phyloP scores from a whole-genome alignment of 2,797 vertebrate genomes.

The Sus cebifrons region DNA sequence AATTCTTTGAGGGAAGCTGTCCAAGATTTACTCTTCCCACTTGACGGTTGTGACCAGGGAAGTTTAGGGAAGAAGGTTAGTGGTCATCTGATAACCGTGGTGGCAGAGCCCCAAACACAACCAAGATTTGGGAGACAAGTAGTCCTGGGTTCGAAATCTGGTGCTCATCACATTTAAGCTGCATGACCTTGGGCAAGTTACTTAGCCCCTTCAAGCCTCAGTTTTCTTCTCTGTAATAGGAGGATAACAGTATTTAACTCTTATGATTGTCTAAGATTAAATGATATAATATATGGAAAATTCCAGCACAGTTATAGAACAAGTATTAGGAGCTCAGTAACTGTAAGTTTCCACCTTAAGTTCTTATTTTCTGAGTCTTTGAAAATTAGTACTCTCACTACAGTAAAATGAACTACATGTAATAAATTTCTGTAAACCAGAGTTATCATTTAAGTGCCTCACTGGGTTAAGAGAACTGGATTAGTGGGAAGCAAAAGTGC shows the following conservation, averaged over 20 bases:
- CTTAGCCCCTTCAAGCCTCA: background rate
- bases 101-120: conserved; percentile 54
- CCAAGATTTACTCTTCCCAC: conserved; percentile 27
- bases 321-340: conserved; percentile 54
- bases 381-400: conserved; percentile 40
- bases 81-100: conserved; percentile 19
- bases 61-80: background rate
- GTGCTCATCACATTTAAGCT: conserved; percentile 26
- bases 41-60: background rate
- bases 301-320: background rate
- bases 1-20: conserved; percentile 57
- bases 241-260: background rate
- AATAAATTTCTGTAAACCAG: conserved; percentile 35
- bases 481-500: background rate
- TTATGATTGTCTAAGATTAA: conserved; percentile 21
- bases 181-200: conserved; percentile 31
- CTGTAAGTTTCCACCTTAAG: conserved; percentile 49
- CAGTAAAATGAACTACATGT: conserved; percentile 40
- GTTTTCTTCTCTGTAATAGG: conserved; percentile 43
- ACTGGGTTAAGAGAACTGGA: conserved; percentile 53
- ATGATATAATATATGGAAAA: background rate
- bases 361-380: conserved; percentile 51
- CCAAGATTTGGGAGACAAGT: conserved; percentile 41
- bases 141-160: conserved; percentile 58
- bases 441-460: conserved; percentile 59